A percentile compares a stretch with the other conserved stretches of the same genome.
phyloP scores from a whole-genome alignment of 2,888 invertebrate genomes.

The Antitype chi region DNA sequence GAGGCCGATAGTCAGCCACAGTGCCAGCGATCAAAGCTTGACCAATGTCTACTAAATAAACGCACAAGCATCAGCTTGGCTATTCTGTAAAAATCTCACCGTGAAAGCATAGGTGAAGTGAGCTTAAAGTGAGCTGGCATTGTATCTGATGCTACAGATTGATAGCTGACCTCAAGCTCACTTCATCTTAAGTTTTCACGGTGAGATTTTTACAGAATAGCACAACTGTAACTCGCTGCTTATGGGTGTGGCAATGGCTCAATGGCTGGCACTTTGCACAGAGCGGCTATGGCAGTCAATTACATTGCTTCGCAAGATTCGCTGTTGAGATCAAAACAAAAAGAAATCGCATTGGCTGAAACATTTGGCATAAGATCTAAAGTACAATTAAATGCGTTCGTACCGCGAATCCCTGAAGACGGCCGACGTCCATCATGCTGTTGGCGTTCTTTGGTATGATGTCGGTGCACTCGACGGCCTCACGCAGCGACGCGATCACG shows the following conservation, averaged over 20 bases:
- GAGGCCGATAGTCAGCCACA: neutral
- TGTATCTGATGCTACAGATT: too few relatives aligned
- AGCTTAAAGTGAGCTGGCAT: too few relatives aligned
- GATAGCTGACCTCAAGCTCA: too few relatives aligned
- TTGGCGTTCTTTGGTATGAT: slow-evolving; percentile 99
- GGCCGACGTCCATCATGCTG: slow-evolving; percentile 99
- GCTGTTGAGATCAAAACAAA: slow-evolving; percentile 34
- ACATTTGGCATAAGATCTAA: neutral
- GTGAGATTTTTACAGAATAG: too few relatives aligned
- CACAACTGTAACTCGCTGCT: neutral
- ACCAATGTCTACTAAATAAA: neutral
- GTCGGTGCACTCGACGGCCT: slow-evolving; percentile 96
- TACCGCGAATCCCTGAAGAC: slow-evolving; percentile 98
- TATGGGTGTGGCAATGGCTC: slow-evolving; percentile 11
- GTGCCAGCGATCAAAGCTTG: neutral
- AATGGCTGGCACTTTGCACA: slow-evolving; percentile 1
- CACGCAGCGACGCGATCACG: slow-evolving; percentile 94
- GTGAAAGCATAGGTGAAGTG: too few relatives aligned
- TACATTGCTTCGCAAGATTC: slow-evolving; percentile 22
- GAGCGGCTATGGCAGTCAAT: neutral
- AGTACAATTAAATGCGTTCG: slow-evolving; percentile 65
- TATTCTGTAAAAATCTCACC: too few relatives aligned
- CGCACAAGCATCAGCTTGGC: neutral
- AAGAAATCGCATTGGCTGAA: slow-evolving; percentile 54
- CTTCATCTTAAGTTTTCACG: too few relatives aligned